Evolutionary conservation across 1,140 invertebrate genomes (phyloP), one percentile per base, ranked within the genome.

Genomic region (Bombus consobrinus): DNA sequence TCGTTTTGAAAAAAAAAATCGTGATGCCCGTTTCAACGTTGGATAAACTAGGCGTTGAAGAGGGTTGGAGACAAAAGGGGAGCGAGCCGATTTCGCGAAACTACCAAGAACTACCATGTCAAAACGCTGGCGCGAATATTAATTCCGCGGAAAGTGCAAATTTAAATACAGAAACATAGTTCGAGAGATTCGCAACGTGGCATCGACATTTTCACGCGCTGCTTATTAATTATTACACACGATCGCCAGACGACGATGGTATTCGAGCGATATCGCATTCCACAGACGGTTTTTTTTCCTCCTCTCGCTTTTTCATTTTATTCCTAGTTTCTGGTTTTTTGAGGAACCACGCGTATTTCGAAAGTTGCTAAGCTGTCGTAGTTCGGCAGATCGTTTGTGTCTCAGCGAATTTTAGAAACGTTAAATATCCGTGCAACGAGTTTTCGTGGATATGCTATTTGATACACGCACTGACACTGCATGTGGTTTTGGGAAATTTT

Each of bases 201-300:
- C 34, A 34, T 81, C 32, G 57, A 37, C 25, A 22, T 73, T 64
- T 81, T 73, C 3, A 73, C 25, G 5, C 28, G 32, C 47, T 32
- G n/a, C 13, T 75, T 62, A 12, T 74, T 82, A 64, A 82, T 57
- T 77, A 53, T 39, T 28, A 76, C 34, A 37, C 74, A 22, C 39
- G 39, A 47, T 28, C 12, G 15, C 28, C 12, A 18, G 8, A 13
- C 32, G 4, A 22, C 15, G 10, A 32, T 28, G 28, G 25, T 47
- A 62, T 12, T 34, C 22, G 37, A 32, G 34, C 66, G 47, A 62
- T 41, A 43, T 37, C 6, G 8, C 47, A 34, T 41, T 81, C 41
- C 25, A 22, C 32, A 13, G 25, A 34, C n/a, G 6, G 2, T 25
- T 41, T 64, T 22, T 22, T 25, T 8, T 1, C 34, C 34, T 39